Conservation (phyloP, 2,888 invertebrate genomes). For the Callyntrura guangdongensis region DNA sequence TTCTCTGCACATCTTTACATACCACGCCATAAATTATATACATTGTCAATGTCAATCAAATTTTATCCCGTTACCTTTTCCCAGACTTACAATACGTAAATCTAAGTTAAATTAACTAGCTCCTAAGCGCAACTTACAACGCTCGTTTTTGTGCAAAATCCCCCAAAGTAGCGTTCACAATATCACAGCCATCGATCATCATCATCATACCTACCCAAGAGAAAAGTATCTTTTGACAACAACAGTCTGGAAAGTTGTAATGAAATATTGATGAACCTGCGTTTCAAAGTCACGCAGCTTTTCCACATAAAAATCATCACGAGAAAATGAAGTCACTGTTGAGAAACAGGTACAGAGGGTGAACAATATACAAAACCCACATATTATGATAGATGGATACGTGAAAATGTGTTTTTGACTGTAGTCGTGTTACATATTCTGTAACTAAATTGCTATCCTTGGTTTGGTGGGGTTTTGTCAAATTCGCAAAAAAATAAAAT, state of each 20-base stretch:
- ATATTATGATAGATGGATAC: too few relatives aligned
- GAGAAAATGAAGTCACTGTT: background rate
- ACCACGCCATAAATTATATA: background rate
- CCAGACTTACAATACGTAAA: background rate
- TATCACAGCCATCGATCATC: background rate
- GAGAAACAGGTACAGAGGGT: background rate
- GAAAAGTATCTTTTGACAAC: background rate
- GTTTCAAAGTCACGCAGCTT: background rate
- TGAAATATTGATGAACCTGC: background rate
- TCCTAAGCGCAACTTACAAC: background rate
- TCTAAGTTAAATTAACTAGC: too few relatives aligned
- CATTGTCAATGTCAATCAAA: background rate
- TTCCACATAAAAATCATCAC: background rate
- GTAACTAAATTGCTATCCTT: too few relatives aligned
- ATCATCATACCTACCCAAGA: background rate
- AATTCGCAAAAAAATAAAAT: too few relatives aligned
- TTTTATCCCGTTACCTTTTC: background rate
- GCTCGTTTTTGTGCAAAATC: background rate
- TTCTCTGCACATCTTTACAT: too few relatives aligned
- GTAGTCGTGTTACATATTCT: too few relatives aligned
- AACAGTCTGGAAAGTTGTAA: background rate
- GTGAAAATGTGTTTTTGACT: too few relatives aligned
- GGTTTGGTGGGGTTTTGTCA: too few relatives aligned
- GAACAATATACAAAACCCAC: background rate
- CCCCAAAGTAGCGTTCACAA: background rate